Conservation (phyloP, 2,888 invertebrate genomes). For the Choreutis nemorana region DNA sequence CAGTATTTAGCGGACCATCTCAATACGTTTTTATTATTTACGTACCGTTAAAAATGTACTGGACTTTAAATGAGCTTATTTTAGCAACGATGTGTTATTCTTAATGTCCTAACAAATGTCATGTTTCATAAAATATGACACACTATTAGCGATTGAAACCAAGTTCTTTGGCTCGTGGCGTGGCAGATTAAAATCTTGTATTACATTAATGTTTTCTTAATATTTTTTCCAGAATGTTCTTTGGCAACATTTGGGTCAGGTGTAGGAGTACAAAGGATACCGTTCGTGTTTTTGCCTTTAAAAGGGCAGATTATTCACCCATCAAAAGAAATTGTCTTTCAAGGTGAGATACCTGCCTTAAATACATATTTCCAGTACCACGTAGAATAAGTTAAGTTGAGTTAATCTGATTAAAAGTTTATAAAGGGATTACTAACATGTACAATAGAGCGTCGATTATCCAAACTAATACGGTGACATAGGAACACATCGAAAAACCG, state of each 20-base stretch:
- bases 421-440: no score
- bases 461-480: no score
- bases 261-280: conserved; percentile 77
- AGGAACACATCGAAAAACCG: no score
- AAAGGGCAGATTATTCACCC: conserved; percentile 90
- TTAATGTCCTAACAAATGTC: conserved; percentile 30
- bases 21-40: conserved; percentile 5
- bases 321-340: conserved; percentile 83
- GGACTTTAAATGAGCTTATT: conserved; percentile 19
- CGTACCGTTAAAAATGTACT: conserved; percentile 16
- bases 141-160: no score
- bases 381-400: no score
- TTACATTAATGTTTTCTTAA: conserved; percentile 4
- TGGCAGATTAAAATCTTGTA: no score
- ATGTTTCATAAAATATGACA: conserved; percentile 14
- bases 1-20: conserved; percentile 4
- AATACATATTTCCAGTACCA: no score
- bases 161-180: no score
- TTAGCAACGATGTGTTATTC: conserved; percentile 19
- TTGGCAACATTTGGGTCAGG: conserved; percentile 81
- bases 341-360: conserved; percentile 55
- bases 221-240: conserved; percentile 73
- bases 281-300: conserved; percentile 85
- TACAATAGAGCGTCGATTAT: no score
- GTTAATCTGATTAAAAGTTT: no score